Evolutionary conservation across 1,140 invertebrate genomes (phyloP), one percentile per base, ranked within the genome.

Genomic region (Hyles euphorbiae): DNA sequence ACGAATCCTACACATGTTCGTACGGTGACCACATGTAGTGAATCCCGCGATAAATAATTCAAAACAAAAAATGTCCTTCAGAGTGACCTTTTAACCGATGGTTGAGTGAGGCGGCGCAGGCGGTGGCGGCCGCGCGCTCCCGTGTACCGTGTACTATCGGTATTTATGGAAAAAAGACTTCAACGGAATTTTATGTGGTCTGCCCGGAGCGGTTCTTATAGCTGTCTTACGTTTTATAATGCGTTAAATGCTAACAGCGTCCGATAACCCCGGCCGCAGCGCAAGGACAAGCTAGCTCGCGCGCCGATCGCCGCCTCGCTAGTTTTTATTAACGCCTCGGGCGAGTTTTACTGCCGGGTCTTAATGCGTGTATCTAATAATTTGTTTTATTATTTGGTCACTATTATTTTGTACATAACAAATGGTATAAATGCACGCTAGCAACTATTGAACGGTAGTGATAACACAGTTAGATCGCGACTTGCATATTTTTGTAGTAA

Each of bases 201-300:
- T 67, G 64, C 65, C 66, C 72, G 65, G 67, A 82, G 80, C 83
- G 79, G 81, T 83, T 82, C 78, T 81, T 80, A 78, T 82, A 83
- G 81, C 72, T 76, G 76, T 83, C 76, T 78, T 77, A 74, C 63
- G 69, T 78, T 83, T 82, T 80, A 75, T 75, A 82, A 83, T 69
- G 67, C 69, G 71, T 78, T 88, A 85, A 87, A 88, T 88, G 85
- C 74, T 88, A 88, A 73, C 73, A 64, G 77, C 75, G 85, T 78
- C 67, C 85, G 77, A 87, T 88, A 85, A 88, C 83, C 85, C 77
- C 83, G 72, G 55, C 48, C 71, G 36, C 8, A 40, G 36, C 36
- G 69, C 81, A 81, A 82, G 82, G 82, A 85, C 82, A 79, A 53
- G 57, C 75, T 80, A 76, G 76, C 67, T 67, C 67, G 76, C 62